Evolutionary conservation across 2,888 invertebrate genomes (phyloP).

Genomic region (Ormyrus nitidulus): DNA sequence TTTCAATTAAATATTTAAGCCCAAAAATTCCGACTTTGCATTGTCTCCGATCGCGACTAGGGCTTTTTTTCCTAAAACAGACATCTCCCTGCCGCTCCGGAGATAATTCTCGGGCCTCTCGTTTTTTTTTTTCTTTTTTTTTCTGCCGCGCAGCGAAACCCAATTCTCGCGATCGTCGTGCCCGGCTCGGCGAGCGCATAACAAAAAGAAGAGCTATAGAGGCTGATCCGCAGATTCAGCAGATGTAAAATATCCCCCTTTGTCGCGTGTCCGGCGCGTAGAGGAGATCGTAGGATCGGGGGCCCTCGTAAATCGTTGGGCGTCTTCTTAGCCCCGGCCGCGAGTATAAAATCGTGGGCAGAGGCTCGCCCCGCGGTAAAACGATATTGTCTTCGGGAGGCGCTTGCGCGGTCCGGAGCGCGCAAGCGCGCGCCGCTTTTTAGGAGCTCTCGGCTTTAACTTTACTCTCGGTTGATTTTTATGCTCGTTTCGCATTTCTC

Average conservation of each 20-base stretch:
- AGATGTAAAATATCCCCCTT: conserved; percentile 39
- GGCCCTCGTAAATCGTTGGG: conserved; percentile 56
- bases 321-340: conserved; percentile 13
- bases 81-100: neutral
- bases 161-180: neutral
- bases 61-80: neutral
- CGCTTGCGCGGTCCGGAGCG: conserved; percentile 9
- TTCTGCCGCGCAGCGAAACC: too few species aligned
- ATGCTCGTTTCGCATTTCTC: conserved; percentile 53
- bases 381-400: conserved; percentile 59
- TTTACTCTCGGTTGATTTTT: conserved; percentile 49
- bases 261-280: conserved; percentile 5
- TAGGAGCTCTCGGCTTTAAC: conserved; percentile 19
- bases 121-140: too few species aligned
- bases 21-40: neutral
- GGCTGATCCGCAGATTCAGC: conserved; percentile 29
- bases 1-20: conserved; percentile 11
- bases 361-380: conserved; percentile 51
- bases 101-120: too few species aligned
- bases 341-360: conserved; percentile 47
- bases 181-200: too few species aligned
- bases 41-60: conserved; percentile 34
- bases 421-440: neutral
- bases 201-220: neutral
- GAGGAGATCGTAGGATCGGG: conserved; percentile 41